Base-by-base conservation (phyloP, 2,797 vertebrate genomes). In the Manis pentadactyla region DNA sequence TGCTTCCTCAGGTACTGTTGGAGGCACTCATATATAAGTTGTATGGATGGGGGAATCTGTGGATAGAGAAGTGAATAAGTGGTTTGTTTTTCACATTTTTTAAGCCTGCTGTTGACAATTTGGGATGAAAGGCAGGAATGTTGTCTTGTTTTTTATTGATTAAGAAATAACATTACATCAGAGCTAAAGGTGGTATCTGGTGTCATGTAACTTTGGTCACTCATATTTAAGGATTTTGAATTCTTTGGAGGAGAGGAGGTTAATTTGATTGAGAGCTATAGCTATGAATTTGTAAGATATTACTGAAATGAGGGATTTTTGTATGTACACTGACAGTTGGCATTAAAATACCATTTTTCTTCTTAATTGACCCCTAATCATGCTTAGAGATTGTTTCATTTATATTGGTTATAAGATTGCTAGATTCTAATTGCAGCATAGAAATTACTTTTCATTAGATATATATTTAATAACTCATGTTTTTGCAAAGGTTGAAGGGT, bases 341-440 rank as follows among this genome's bases (percentile, higher is more conserved):
- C 49, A 64, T 88, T 93, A 71, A 42, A 69, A 69, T 94, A 18
- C 78, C 57, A 77, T 95, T 4, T 61, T 34, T 71, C 21, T 49
- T 94, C 81, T 74, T 94, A 89, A 93, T 74, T 87, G 74, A 82
- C 17, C 68, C 78, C 77, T 13, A 90, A 4, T 85, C 34, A 66
- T 82, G 51, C 74, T 81, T 88, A 79, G 69, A 39, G 68, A 88
- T 88, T 77, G 37, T 81, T 95, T 97, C 59, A 93, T 84, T 96
- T 79, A 90, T 88, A 66, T 37, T 19, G 49, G 63, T 66, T 64
- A 77, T 25, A 81, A 88, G 96, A 88, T 27, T 85, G 18, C 86
- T 93, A 91, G 23, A 63, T 83, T 97, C 31, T 96, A 89, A 83
- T 37, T 91, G 74, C 57, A 91, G 68, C 18, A 63, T 90, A 29